Evolutionary conservation across 2,113 vertebrate species (phyloP).

Genomic region (Pelecanus crispus): DNA sequence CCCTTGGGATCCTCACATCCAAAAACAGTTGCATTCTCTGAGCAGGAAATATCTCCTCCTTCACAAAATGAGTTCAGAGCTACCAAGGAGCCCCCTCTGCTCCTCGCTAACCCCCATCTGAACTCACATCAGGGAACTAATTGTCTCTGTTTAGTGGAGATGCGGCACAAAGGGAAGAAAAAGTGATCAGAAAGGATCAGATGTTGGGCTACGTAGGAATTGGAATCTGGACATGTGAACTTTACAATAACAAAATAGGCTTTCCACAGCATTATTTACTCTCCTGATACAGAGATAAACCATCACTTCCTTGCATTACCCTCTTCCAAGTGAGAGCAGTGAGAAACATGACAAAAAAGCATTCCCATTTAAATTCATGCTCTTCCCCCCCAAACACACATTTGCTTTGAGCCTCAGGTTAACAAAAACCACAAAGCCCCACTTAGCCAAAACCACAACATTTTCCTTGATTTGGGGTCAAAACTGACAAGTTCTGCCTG

Average conservation of each 20-base stretch:
- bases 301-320: not conserved
- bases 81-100: not conserved
- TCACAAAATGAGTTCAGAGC: not conserved
- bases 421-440: constrained; percentile 53
- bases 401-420: constrained; percentile 54
- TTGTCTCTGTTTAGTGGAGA: not conserved
- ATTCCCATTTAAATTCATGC: constrained; percentile 37
- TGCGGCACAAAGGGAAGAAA: not conserved
- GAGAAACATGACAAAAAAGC: constrained; percentile 23
- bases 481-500: constrained; percentile 62
- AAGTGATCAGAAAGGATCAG: not conserved
- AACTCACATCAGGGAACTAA: not conserved
- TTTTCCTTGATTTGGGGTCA: constrained; percentile 63
- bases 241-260: not conserved
- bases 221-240: not conserved
- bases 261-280: constrained; percentile 33
- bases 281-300: constrained; percentile 2
- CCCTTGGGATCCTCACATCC: not conserved
- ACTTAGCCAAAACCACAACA: constrained; percentile 56
- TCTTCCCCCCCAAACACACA: not conserved
- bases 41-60: not conserved
- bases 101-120: not conserved
- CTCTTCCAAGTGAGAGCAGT: constrained; percentile 24
- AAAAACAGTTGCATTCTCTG: rapidly evolving
- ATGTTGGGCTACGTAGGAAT: not conserved